These are phyloP conservation scores for Siderastrea radians DNA, from an alignment of 92 coral and sea anemone genomes.

Conservation along the genomic window DNA sequence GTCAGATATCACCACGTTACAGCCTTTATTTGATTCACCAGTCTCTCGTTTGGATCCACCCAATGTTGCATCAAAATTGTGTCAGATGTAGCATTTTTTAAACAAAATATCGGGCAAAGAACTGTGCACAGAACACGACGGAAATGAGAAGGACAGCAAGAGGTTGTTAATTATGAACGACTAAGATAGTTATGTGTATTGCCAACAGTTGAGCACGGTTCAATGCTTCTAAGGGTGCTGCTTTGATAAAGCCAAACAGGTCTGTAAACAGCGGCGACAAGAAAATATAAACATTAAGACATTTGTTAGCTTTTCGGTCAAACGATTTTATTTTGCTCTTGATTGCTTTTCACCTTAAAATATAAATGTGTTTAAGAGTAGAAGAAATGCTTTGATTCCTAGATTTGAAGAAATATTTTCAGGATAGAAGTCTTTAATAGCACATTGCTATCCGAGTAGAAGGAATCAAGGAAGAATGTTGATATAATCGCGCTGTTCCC, in stretches of 20 bases:
- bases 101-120: neutral
- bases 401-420: neutral
- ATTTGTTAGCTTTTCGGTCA: neutral
- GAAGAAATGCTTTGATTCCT: no score
- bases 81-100: neutral
- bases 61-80: neutral
- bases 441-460: neutral
- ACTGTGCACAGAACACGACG: neutral
- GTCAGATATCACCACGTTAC: neutral
- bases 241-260: slow-evolving; percentile 42
- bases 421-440: no score
- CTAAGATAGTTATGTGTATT: slow-evolving; percentile 2
- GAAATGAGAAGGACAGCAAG: neutral
- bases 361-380: no score
- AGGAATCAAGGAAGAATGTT: neutral
- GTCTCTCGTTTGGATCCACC: neutral
- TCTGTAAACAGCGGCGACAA: slow-evolving; percentile 52
- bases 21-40: neutral
- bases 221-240: slow-evolving; percentile 26
- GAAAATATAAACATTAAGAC: slow-evolving; percentile 11
- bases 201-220: slow-evolving; percentile 16
- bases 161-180: slow-evolving; percentile 36
- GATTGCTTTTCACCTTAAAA: no score
- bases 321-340: neutral
- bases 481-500: neutral